phyloP scores from a whole-genome alignment of 37 sponge, comb jelly and placozoan species.

The Dysidea cf. avara region DNA sequence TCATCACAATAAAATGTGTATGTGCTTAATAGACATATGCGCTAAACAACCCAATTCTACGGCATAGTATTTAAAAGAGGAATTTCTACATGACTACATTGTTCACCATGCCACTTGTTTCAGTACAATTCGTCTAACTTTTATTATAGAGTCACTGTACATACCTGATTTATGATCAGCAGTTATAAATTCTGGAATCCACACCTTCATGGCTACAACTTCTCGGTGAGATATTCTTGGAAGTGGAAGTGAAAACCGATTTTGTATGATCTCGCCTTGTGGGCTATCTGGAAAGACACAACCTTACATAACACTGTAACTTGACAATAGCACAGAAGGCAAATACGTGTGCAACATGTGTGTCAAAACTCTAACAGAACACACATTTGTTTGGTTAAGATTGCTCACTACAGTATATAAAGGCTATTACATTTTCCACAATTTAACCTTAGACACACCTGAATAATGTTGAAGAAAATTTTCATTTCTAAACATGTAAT shows the following conservation, averaged over 20 bases:
- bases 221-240: slow-evolving; percentile 72
- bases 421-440: no score
- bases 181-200: slow-evolving; percentile 65
- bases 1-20: no score
- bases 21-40: no score
- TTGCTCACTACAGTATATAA: no score
- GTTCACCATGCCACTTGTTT: neutral
- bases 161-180: slow-evolving; percentile 33
- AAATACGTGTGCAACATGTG: no score
- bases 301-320: neutral
- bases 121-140: no score
- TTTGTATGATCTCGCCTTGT: slow-evolving; percentile 55
- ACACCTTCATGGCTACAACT: slow-evolving; percentile 75
- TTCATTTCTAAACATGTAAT: slow-evolving; percentile 85
- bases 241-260: slow-evolving; percentile 70
- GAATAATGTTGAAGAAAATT: slow-evolving; percentile 42
- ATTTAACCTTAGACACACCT: no score
- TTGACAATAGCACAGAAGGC: no score
- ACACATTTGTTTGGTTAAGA: no score
- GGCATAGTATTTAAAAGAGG: no score
- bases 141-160: no score
- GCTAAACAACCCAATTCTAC: neutral
- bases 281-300: slow-evolving; percentile 55
- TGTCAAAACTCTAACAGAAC: no score
- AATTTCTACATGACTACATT: neutral